Percentiles rank a stretch among this genome's conserved stretches.
Conservation (phyloP, 1,140 invertebrate species). For the Procambarus clarkii region DNA sequence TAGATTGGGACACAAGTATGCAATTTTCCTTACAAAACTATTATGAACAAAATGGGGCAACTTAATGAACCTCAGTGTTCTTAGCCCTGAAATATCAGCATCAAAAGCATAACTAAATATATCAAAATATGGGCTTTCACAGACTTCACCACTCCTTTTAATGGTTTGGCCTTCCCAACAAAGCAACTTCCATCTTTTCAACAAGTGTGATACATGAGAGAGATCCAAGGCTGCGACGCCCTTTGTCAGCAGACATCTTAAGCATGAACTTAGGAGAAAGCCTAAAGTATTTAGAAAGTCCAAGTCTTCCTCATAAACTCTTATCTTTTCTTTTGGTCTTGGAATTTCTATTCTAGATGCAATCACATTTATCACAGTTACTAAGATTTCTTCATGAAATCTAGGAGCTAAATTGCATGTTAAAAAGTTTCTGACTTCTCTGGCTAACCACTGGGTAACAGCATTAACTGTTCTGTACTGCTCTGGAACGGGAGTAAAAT, state of each 20-base stretch:
- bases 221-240: constrained; percentile 51
- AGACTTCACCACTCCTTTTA: constrained; percentile 15
- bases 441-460: constrained; percentile 11
- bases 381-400: constrained; percentile 45
- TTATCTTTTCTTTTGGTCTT: constrained; percentile 34
- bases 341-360: constrained; percentile 38
- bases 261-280: constrained; percentile 26
- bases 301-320: constrained; percentile 54
- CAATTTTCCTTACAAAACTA: constrained; percentile 55
- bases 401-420: constrained; percentile 25
- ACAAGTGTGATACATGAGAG: constrained; percentile 41
- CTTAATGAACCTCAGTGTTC: constrained; percentile 50
- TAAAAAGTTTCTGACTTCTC: constrained; percentile 24
- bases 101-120: constrained; percentile 50
- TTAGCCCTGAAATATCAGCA: constrained; percentile 19
- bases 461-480: constrained; percentile 30
- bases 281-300: constrained; percentile 35
- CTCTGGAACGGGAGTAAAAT: constrained; percentile 12
- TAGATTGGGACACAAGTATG: constrained; percentile 52
- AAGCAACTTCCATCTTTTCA: constrained; percentile 53
- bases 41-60: constrained; percentile 60
- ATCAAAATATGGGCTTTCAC: constrained; percentile 48
- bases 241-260: constrained; percentile 44
- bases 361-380: constrained; percentile 37
- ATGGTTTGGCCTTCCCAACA: constrained; percentile 31